A percentile compares a stretch with the other conserved stretches of the same genome.
Conservation (phyloP, 2,888 invertebrate species). For the Cephus nigrinus region DNA sequence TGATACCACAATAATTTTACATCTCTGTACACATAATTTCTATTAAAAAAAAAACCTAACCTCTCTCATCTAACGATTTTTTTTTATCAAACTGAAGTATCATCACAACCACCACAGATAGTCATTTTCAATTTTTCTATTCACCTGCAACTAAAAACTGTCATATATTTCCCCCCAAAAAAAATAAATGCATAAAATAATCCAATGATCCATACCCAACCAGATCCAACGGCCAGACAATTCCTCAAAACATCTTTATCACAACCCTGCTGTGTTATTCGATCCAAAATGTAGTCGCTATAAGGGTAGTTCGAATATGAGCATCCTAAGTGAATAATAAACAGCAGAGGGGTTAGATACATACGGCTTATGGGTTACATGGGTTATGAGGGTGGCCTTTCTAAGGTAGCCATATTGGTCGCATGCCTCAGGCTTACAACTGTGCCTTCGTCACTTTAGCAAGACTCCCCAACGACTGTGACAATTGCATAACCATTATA, state of each 20-base stretch:
- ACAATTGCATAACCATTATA: slow-evolving; percentile 63
- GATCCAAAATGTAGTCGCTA: background rate
- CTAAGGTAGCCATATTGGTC: slow-evolving; percentile 59
- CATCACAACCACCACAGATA: background rate
- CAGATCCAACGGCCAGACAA: background rate
- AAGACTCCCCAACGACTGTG: slow-evolving; percentile 35
- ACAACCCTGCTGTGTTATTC: background rate
- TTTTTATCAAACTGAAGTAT: background rate
- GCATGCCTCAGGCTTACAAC: slow-evolving; percentile 49
- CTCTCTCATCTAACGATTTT: background rate
- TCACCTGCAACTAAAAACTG: background rate
- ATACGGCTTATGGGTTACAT: slow-evolving; percentile 24
- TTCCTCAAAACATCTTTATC: background rate
- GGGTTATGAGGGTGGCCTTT: background rate
- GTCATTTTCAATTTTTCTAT: background rate
- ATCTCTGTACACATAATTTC: background rate
- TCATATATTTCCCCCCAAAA: background rate
- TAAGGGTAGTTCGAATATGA: slow-evolving; percentile 44
- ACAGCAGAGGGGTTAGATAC: slow-evolving; percentile 46
- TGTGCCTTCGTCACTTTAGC: slow-evolving; percentile 19
- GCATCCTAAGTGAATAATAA: slow-evolving; percentile 58
- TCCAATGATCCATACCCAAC: background rate
- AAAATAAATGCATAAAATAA: background rate
- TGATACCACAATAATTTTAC: background rate
- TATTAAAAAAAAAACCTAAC: background rate